Base-by-base conservation (phyloP, 1,140 invertebrate genomes). In the Coelopa frigida region DNA sequence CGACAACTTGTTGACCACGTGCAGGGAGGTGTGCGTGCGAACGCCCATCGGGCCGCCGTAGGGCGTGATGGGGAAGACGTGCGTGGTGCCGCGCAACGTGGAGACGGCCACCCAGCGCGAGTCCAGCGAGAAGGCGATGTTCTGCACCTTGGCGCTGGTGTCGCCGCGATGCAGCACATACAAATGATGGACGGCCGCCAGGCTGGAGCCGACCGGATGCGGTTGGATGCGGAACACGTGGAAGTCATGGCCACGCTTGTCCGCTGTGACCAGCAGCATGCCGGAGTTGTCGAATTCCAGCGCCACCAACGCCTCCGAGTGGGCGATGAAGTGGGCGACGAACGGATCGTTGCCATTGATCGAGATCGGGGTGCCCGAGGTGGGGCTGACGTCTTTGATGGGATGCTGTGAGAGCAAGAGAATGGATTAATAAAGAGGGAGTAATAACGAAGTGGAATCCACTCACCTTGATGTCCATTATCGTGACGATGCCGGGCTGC, bases 61-160 rank as follows among this genome's bases (percentile, higher is more conserved):
- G n/a, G 94, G 89, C 18, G 90, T 94, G 8, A 98, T 83, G 1
- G 95, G 92, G 75, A 98, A 98, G 35, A 98, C 84, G 68, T 99
- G 96, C 14, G 94, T 96, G 3, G 95, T 98, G 46, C 94, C 95
- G 50, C 95, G 81, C 52, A 95, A 75, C 5, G 95, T 97, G 20
- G 89, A 91, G 1, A 98, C 83, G 12, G 93, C 87, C 8, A 93
- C 83, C 95, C 95, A 99, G 39, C 96, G 83, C 32, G 89, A 91
- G 71, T 98, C 95, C 47, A 82, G 74, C 8, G 92, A 92, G 69
- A 91, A 87, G 39, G 83, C 78, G 68, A 96, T 89, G 59, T 94
- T 87, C 74, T 92, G 81, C 37, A 89, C 85, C 73, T 85, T 83
- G 44, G 86, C 85, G 31, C 83, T 86, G 0, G 86, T 89, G 53